phyloP scores from a whole-genome alignment of 1,140 invertebrate genomes.

The Nephotettix cincticeps region DNA sequence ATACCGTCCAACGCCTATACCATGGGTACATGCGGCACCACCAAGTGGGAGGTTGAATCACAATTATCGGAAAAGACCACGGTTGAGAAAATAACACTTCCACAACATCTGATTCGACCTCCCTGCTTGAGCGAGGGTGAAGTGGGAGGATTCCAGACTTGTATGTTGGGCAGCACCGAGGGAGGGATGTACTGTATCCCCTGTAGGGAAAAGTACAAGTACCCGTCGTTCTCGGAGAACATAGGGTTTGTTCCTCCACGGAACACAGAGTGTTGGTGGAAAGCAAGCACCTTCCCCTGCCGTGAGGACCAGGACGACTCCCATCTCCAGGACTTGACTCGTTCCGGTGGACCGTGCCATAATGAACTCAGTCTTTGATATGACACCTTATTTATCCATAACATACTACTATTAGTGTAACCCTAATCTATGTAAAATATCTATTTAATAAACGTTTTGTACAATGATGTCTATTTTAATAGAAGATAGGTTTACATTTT shows the following conservation, averaged over 20 bases:
- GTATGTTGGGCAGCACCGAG: background rate
- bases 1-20: constrained; percentile 25
- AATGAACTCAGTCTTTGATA: background rate
- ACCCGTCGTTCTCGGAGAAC: background rate
- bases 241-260: background rate
- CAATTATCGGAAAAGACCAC: background rate
- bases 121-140: background rate
- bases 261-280: no score
- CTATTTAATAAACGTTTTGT: no score
- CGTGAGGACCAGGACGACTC: constrained; percentile 14
- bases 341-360: background rate
- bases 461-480: no score
- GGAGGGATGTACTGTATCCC: background rate
- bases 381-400: background rate
- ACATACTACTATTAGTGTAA: background rate
- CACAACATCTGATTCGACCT: background rate
- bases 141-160: background rate
- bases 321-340: background rate
- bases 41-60: constrained; percentile 8
- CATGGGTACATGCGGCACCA: constrained; percentile 25
- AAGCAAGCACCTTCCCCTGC: background rate
- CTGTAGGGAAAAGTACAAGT: background rate
- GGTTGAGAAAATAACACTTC: background rate
- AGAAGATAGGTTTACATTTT: no score
- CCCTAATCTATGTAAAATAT: constrained; percentile 20